These are phyloP conservation scores for Microcebus tavaratra DNA, from an alignment of 2,113 vertebrate genomes.

Conservation along the genomic window DNA sequence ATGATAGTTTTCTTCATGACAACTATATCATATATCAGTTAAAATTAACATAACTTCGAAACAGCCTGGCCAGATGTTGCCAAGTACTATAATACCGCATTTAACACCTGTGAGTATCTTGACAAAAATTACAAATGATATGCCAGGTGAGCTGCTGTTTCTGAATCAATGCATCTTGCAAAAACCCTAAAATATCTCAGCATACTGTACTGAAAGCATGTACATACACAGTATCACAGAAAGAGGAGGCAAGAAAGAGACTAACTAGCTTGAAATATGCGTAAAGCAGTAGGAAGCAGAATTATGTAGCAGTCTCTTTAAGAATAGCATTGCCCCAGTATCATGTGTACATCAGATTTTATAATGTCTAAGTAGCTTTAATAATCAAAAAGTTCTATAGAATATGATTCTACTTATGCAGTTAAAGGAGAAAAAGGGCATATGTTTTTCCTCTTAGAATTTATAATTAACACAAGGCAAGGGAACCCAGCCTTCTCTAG, in stretches of 20 bases:
- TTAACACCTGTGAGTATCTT: constrained; percentile 52
- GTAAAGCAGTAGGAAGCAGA: background rate
- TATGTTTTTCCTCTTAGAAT: background rate
- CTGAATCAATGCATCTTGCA: background rate
- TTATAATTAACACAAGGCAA: constrained; percentile 6
- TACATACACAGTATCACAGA: background rate
- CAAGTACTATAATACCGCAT: constrained; percentile 37
- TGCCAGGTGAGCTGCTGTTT: background rate
- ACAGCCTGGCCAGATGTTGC: constrained; percentile 33
- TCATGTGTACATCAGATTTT: background rate
- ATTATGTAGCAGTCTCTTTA: background rate
- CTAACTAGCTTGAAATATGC: background rate
- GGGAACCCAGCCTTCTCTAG: background rate
- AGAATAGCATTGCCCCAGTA: background rate
- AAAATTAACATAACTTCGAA: constrained; percentile 58
- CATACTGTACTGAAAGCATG: background rate
- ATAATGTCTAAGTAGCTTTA: background rate
- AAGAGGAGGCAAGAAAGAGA: background rate
- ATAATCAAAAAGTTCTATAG: background rate
- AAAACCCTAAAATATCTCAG: background rate
- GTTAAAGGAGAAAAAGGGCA: background rate
- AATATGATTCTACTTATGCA: background rate
- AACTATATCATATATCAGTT: constrained; percentile 53
- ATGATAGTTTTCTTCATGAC: constrained; percentile 44
- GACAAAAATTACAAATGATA: constrained; percentile 58